Base-by-base conservation (phyloP, 2,113 vertebrate genomes). In the Marmota flaviventris region DNA sequence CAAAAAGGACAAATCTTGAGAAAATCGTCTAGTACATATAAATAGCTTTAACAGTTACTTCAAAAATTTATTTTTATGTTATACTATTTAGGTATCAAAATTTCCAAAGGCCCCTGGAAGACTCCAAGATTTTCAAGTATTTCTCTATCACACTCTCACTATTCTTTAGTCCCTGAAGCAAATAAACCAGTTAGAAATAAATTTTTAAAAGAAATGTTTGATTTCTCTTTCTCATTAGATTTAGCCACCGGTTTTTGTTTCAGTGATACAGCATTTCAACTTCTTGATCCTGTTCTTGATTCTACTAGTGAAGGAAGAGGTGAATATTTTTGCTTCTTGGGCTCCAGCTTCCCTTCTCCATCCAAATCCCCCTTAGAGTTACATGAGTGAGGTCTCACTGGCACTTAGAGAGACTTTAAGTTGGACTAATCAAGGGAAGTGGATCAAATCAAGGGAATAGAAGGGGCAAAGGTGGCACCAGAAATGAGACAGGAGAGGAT, bases 11-110 rank as follows among this genome's bases (percentile, higher is more conserved):
- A 61, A 63, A 70, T 56, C 42, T 94, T 96, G 92, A 84, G 27
- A 98, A 97, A 56, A 92, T 58, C 85, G 34, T 95, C 72, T 96
- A 69, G 77, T 77, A 4, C 56, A 16, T 76, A 90, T 83, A 83
- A 94, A 72, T 92, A 96, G 77, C 58, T 73, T 91, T 85, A 93
- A 58, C 22, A 67, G 39, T 76, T 45, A 67, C 58, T 85, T 95
- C 34, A 86, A 78, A 45, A 95, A 25, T 88, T 77, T 96, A 81
- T 32, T 70, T 78, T 92, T 87, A 83, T 48, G 17, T 65, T 17
- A 65, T 85, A 77, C 42, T 82, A 70, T 95, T 96, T 93, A 97
- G 8, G 56, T 25, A 69, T 94, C 84, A 96, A 16, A 8, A 72
- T 56, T 85, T 92, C 92, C 89, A 0, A 1, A 69, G 85, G 34